Evolutionary conservation across 53 echinoderm and acorn worm species (phyloP), one percentile per base, ranked within the genome.

Genomic region (Paracentrotus lividus): DNA sequence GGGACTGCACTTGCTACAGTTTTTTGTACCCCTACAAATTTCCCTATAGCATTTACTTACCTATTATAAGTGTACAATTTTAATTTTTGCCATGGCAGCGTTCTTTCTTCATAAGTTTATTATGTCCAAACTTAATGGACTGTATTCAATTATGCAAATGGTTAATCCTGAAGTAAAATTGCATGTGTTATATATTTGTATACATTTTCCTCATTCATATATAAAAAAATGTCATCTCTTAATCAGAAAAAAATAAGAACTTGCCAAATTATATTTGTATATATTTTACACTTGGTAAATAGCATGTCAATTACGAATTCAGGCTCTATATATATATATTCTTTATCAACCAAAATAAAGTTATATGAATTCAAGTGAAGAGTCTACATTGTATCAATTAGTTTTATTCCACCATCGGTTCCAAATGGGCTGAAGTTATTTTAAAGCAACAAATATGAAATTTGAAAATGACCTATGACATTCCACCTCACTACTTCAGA

Each of bases 191-290:
- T 40, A 38, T 72, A 5, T 72, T 40, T 72, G 72, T 72, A 38
- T 72, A 72, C 40, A 72, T 20, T 32, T 38, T 32, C 36, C 40
- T 40, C 36, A 72, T 36, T 72, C 14, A 72, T 72, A 72, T 38
- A 72, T 40, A 26, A n/a, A 7, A 24, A 9, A 61, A n/a, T 81
- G 8, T 47, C 27, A 81, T 76, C 76, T 76, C 42, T 3, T 76
- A 76, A 85, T 85, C 52, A 51, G 52, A 85, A 56, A 54, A 14
- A 36, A 55, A 55, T 23, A 47, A 55, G 86, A 55, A 86, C 86
- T 86, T 86, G 86, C 86, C 86, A 86, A 86, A 56, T 55, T 85
- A 86, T 54, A 56, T 86, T 86, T 86, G 86, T 86, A 86, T 86
- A 86, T 85, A 49, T 77, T 44, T 49, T 86, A 56, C 56, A 52